Base-by-base conservation (phyloP, 1,140 invertebrate species). In the Aphaenogaster ashmeadi region DNA sequence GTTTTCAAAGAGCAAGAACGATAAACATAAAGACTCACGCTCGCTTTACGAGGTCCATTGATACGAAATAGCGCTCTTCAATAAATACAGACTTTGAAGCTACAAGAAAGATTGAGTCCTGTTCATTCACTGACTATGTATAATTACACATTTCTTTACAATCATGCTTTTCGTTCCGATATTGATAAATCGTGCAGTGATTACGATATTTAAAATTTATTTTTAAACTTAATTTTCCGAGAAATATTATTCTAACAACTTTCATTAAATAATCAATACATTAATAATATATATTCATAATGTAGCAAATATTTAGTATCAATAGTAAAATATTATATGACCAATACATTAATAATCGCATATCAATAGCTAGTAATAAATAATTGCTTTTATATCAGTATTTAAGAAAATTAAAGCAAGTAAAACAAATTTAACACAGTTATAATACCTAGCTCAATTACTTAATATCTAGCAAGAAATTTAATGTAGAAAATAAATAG, bases 1-100 rank as follows among this genome's bases (percentile, higher is more conserved):
- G 15, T 9, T 36, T 44, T 58, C 52, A 58, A 81, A 71, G 50
- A 18, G 15, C 13, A 54, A 69, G 36, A 54, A 52, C 33, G 44
- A 81, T 44, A 58, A 69, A 69, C 38, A 21, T 52, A 15, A 81
- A 81, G n/a, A 44, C 13, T 33, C 18, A 13, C 33, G 38, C 33
- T 81, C 50, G n/a, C 27, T 81, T 56, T 54, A 56, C 15, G 7
- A 41, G 36, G 7, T 44, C 8, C 50, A 27, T 71, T 50, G 47
- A 58, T 71, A 58, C 15, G 27, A 81, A 54, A 54, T 66, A 56
- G 21, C 36, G 13, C 8, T 33, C 0, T 56, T 13, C n/a, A 36
- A 38, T 80, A 38, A 67, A 50, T 47, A 54, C 0, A 78, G 41
- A 15, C 2, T 58, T 56, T 13, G 7, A 18, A 47, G 4, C 3